phyloP scores from a whole-genome alignment of 1,140 invertebrate genomes.

The Luehdorfia chinensis region DNA sequence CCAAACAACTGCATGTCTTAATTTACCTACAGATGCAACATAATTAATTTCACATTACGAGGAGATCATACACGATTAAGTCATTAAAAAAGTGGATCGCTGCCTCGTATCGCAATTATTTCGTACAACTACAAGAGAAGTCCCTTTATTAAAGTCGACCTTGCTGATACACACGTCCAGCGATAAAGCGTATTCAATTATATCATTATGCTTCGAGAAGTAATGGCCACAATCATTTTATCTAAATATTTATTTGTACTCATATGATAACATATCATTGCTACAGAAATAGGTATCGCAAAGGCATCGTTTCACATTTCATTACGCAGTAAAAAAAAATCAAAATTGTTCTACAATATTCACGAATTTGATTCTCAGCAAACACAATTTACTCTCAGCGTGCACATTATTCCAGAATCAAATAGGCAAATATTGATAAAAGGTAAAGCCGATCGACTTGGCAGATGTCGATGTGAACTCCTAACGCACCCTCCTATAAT shows the following conservation, averaged over 20 bases:
- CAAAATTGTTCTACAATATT: neutral
- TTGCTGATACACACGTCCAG: neutral
- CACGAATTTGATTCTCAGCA: constrained; percentile 22
- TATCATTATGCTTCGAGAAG: neutral
- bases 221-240: too few relatives aligned
- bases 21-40: too few relatives aligned
- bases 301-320: too few relatives aligned
- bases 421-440: constrained; percentile 68
- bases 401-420: constrained; percentile 42
- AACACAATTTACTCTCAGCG: constrained; percentile 31
- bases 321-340: too few relatives aligned
- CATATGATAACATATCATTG: too few relatives aligned
- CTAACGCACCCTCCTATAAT: constrained; percentile 54
- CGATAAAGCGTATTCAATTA: neutral
- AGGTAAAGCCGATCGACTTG: constrained; percentile 47
- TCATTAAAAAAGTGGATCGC: constrained; percentile 5
- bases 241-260: too few relatives aligned
- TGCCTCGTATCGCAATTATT: constrained; percentile 2
- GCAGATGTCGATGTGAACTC: constrained; percentile 45
- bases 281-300: too few relatives aligned
- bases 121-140: neutral
- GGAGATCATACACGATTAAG: neutral
- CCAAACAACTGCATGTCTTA: too few relatives aligned
- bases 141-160: neutral
- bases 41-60: too few relatives aligned